Percentiles rank a stretch among this genome's conserved stretches.
Evolutionary conservation across 2,888 invertebrate genomes (phyloP).

Genomic region (Acronicta psi): DNA sequence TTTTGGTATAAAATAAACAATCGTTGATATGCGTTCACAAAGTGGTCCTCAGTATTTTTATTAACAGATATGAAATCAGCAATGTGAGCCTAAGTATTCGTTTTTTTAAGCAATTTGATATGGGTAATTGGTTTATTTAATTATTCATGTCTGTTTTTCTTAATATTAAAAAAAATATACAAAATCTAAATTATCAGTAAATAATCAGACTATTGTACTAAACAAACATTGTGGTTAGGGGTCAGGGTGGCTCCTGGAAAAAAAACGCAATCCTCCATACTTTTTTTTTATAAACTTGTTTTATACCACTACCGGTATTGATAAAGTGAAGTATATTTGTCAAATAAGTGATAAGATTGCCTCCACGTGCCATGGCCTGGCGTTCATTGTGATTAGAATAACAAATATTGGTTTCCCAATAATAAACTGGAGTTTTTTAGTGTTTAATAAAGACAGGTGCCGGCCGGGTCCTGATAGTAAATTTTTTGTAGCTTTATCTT

Average conservation of each 20-base stretch:
- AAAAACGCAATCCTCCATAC: conserved; percentile 1
- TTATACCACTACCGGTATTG: conserved; percentile 40
- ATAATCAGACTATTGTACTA: too few relatives aligned
- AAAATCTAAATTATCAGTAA: too few relatives aligned
- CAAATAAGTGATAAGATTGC: conserved; percentile 70
- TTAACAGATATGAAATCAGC: conserved; percentile 61
- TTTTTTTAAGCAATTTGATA: conserved; percentile 38
- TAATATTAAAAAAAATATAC: too few relatives aligned
- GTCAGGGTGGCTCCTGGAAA: too few relatives aligned
- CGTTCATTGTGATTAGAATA: conserved; percentile 68
- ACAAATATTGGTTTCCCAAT: conserved; percentile 73
- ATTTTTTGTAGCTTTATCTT: conserved; percentile 44
- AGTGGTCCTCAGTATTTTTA: conserved; percentile 59
- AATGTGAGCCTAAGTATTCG: conserved; percentile 46
- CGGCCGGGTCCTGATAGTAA: conserved; percentile 17
- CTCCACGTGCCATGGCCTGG: conserved; percentile 60
- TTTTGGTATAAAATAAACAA: conserved; percentile 54
- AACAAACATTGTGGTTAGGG: too few relatives aligned
- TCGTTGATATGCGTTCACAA: conserved; percentile 55
- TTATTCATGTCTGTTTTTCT: not conserved
- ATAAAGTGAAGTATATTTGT: conserved; percentile 53
- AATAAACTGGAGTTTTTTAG: conserved; percentile 47
- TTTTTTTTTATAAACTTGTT: conserved; percentile 15
- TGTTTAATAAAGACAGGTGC: conserved; percentile 64
- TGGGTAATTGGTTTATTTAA: not conserved